Evolutionary conservation across 2,888 invertebrate genomes (phyloP).

Genomic region (Heliconius ismenius): DNA sequence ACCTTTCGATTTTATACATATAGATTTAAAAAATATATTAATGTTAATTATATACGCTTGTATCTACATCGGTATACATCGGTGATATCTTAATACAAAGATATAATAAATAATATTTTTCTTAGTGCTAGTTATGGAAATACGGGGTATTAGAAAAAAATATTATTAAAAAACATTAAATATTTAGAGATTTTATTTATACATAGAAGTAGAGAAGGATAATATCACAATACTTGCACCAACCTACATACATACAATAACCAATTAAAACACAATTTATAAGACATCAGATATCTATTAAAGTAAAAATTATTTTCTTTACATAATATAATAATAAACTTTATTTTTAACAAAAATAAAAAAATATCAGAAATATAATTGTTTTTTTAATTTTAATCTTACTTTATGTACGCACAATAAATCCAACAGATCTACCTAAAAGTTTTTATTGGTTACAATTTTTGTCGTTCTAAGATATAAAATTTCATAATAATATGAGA

Average conservation of each 20-base stretch:
- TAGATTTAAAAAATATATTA: neutral
- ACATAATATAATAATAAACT: neutral
- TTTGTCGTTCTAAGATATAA: slow-evolving; percentile 8
- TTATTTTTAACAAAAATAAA: neutral
- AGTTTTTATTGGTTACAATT: neutral
- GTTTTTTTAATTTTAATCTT: neutral
- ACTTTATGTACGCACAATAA: neutral
- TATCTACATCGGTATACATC: too few species aligned
- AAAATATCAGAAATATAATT: neutral
- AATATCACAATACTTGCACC: slow-evolving; percentile 6
- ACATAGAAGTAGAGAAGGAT: neutral
- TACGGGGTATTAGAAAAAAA: neutral
- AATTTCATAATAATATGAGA: neutral
- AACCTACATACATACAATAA: neutral
- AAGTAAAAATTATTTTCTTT: neutral
- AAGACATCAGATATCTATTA: neutral
- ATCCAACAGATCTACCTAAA: neutral
- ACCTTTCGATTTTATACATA: too few species aligned
- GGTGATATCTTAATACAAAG: neutral
- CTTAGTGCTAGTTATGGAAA: neutral
- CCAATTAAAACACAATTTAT: neutral
- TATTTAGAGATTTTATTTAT: neutral
- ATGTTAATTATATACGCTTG: neutral
- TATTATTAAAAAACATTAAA: neutral
- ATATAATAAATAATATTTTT: neutral